Percentiles rank a stretch among this genome's conserved stretches.
Conservation (phyloP, 2,113 vertebrate species). For the Danionella cerebrum region DNA sequence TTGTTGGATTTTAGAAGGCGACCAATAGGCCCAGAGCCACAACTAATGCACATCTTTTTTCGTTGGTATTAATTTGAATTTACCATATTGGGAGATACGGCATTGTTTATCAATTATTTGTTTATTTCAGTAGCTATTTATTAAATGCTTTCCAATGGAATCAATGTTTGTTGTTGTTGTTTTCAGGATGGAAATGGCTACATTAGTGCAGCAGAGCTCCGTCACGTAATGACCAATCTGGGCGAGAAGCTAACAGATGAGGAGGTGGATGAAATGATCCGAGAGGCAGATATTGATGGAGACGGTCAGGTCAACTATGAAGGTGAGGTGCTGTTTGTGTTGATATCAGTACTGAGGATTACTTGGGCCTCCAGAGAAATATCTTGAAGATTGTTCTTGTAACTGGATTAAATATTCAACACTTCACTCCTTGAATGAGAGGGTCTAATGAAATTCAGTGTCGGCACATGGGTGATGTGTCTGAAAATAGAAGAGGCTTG, state of each 20-base stretch:
- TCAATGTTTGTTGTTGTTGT: too few relatives aligned
- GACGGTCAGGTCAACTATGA: constrained; percentile 89
- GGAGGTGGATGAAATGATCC: constrained; percentile 88
- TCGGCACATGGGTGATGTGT: background rate
- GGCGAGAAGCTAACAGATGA: constrained; percentile 86
- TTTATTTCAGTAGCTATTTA: too few relatives aligned
- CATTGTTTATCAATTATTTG: too few relatives aligned
- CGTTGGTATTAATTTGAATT: too few relatives aligned
- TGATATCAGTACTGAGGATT: background rate
- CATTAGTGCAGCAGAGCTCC: constrained; percentile 81
- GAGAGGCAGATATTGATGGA: constrained; percentile 83
- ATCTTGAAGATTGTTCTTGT: background rate
- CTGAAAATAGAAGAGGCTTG: background rate
- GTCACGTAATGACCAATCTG: constrained; percentile 87
- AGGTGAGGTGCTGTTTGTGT: constrained; percentile 58
- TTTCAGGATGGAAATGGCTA: constrained; percentile 81
- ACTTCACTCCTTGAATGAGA: background rate
- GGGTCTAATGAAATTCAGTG: background rate
- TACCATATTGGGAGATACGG: too few relatives aligned
- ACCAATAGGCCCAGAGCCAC: too few relatives aligned
- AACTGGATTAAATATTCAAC: background rate
- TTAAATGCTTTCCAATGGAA: too few relatives aligned
- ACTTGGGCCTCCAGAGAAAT: background rate
- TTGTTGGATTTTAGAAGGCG: too few relatives aligned
- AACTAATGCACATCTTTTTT: too few relatives aligned